A percentile compares a stretch with the other conserved stretches of the same genome.
phyloP scores from a whole-genome alignment of 2,113 vertebrate species.

The Amphilophus citrinellus region DNA sequence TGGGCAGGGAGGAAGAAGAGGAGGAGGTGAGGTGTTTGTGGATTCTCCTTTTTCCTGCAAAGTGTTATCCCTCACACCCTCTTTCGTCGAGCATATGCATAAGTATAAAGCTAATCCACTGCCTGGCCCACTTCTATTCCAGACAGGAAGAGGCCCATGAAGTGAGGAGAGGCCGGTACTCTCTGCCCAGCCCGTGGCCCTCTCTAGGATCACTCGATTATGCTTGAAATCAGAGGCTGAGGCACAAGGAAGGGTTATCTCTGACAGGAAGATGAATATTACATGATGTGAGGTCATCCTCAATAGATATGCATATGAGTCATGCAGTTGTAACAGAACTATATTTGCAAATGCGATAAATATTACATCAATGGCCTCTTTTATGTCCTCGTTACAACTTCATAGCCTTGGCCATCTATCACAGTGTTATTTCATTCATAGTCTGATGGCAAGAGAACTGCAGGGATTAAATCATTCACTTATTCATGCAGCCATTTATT shows the following conservation, averaged over 20 bases:
- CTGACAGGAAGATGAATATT: conserved; percentile 49
- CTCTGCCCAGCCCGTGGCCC: background rate
- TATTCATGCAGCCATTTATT: conserved; percentile 43
- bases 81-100: conserved; percentile 53
- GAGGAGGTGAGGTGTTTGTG: conserved; percentile 54
- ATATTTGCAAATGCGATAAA: conserved; percentile 57
- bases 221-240: conserved; percentile 37
- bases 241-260: conserved; percentile 17
- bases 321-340: conserved; percentile 23
- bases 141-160: conserved; percentile 3
- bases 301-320: conserved; percentile 34
- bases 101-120: conserved; percentile 55
- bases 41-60: conserved; percentile 65
- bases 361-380: conserved; percentile 49
- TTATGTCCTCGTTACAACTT: conserved; percentile 53
- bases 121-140: conserved; percentile 53
- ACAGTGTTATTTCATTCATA: conserved; percentile 33
- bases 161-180: conserved; percentile 7
- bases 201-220: conserved; percentile 27
- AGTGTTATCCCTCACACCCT: conserved; percentile 64
- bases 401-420: conserved; percentile 43
- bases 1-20: conserved; percentile 40
- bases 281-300: conserved; percentile 42
- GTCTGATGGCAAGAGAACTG: background rate
- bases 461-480: conserved; percentile 45